Percentiles rank a stretch among this genome's conserved stretches.
Conservation (phyloP, 1,140 invertebrate genomes). For the Helicoverpa armigera region DNA sequence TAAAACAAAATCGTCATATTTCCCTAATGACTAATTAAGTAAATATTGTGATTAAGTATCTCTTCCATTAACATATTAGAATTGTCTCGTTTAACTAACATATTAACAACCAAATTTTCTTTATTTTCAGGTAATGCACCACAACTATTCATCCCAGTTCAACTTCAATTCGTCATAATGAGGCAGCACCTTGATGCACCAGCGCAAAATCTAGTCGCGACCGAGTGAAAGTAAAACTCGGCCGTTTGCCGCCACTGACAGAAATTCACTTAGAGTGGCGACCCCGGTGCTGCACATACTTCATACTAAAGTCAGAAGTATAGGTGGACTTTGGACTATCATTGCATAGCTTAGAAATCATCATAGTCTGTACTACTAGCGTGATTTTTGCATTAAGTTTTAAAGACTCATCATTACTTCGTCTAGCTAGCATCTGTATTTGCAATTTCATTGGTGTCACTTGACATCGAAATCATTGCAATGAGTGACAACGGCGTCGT, state of each 20-base stretch:
- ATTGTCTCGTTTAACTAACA: not conserved
- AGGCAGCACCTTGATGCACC: conserved; percentile 36
- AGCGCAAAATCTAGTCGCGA: conserved; percentile 47
- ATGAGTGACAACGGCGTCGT: too few relatives aligned
- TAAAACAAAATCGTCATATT: too few relatives aligned
- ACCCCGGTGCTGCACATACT: not conserved
- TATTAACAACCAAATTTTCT: not conserved
- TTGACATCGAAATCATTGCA: too few relatives aligned
- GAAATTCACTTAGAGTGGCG: conserved; percentile 51
- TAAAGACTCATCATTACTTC: too few relatives aligned
- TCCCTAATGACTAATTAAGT: too few relatives aligned
- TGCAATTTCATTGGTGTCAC: too few relatives aligned
- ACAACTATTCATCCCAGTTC: not conserved
- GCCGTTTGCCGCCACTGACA: conserved; percentile 51
- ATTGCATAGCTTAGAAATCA: too few relatives aligned
- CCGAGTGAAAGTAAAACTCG: conserved; percentile 59
- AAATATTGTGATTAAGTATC: too few relatives aligned
- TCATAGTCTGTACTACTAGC: too few relatives aligned
- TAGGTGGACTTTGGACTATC: not conserved
- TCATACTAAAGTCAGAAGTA: not conserved
- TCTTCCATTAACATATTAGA: not conserved
- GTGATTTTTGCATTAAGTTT: too few relatives aligned
- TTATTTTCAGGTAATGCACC: conserved; percentile 21
- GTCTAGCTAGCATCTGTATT: too few relatives aligned
- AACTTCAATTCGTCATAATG: conserved; percentile 6